Evolutionary conservation across 2,888 invertebrate genomes (phyloP).

Genomic region (Dolichomitus sp.): DNA sequence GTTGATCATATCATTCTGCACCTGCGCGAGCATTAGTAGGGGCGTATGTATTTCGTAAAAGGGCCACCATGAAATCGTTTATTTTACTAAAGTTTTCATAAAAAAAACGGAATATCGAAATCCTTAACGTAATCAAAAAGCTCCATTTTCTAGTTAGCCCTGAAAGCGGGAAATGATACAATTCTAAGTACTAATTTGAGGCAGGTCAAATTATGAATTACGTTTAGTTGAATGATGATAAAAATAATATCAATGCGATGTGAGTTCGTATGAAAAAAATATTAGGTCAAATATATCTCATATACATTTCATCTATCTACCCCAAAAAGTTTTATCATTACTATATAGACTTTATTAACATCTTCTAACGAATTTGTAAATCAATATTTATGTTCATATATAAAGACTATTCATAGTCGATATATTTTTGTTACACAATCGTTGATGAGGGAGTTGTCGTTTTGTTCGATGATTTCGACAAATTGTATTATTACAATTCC

Average conservation of each 20-base stretch:
- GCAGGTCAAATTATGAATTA: background rate
- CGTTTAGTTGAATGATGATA: background rate
- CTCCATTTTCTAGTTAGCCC: background rate
- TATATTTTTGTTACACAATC: background rate
- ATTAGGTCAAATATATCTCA: background rate
- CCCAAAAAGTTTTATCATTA: background rate
- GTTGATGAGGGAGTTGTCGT: background rate
- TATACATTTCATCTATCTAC: background rate
- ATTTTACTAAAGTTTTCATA: background rate
- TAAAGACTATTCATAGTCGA: background rate
- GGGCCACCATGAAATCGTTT: background rate
- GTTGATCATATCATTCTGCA: constrained; percentile 48
- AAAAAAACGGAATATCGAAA: background rate
- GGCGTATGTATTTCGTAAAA: constrained; percentile 42
- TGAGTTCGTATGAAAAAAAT: background rate
- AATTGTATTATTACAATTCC: background rate
- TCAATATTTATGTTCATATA: background rate
- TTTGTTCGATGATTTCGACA: background rate
- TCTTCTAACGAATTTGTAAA: too few species aligned
- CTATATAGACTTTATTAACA: background rate
- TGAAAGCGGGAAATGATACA: background rate
- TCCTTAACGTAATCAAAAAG: background rate
- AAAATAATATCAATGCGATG: background rate
- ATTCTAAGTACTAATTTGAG: background rate
- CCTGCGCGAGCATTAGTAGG: constrained; percentile 64